Evolutionary conservation across 1,140 invertebrate genomes (phyloP), one percentile per base, ranked within the genome.

Genomic region (Charaxes varanes): DNA sequence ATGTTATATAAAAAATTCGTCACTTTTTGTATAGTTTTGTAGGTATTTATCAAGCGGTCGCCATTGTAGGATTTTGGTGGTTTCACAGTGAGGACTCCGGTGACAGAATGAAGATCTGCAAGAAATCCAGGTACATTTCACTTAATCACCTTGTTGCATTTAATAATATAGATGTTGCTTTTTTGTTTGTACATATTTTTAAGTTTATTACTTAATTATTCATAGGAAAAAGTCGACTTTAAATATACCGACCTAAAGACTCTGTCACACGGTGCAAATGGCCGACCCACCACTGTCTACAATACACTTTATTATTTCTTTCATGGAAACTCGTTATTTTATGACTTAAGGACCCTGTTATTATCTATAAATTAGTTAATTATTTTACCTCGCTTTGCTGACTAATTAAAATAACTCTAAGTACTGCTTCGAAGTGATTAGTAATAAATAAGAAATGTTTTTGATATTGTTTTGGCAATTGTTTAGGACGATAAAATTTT

Each of bases 261-360:
- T 76, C 66, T 74, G 78, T 85, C 73, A 70, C 71, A 68, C 76
- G 68, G 77, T 71, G 71, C 70, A 83, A 82, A 85, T 85, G 82
- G 82, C 82, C 72, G 82, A 82, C 76, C 70, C 69, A 83, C 78
- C 78, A 85, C 79, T 80, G 73, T 66, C 65, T 74, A 77, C 81
- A 73, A 83, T 54, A 70, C 56, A 78, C 61, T 54, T 61, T 46
- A 50, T 64, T 57, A 59, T 78, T 76, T 60, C 18, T 53, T 53
- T 52, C 31, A 15, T 18, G 4, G 30, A 23, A 40, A 41, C 30
- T 28, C 7, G 22, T 35, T 48, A 40, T 21, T 54, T 54, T 24
- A 49, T 68, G 12, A 60, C 24, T 44, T 51, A 60, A 55, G n/a
- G n/a, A 14, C 8, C 6, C 8, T 2, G 31, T 46, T 41, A 55